Percentiles rank a stretch among this genome's conserved stretches.
These are phyloP conservation scores for Heliconius erato DNA, from an alignment of 2,888 invertebrate species.

Conservation along the genomic window DNA sequence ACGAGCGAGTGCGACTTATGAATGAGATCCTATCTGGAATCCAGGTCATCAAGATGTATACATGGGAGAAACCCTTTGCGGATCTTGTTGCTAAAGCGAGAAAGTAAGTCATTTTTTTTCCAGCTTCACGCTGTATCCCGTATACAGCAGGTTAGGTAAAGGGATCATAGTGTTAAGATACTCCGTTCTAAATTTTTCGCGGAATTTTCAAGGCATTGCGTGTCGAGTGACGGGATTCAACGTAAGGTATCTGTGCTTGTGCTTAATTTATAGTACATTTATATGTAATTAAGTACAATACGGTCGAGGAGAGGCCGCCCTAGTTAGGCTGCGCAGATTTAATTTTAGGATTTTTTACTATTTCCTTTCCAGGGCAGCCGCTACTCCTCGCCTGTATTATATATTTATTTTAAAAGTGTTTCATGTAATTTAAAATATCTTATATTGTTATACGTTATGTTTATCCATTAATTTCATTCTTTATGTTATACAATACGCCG, in stretches of 20 bases:
- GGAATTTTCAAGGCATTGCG: no score
- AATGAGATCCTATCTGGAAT: slow-evolving; percentile 94
- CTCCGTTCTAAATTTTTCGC: no score
- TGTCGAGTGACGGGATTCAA: no score
- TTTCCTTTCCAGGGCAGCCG: no score
- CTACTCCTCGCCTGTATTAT: not conserved
- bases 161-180: no score
- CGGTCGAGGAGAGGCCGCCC: no score
- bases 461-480: not conserved
- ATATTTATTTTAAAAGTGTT: not conserved
- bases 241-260: not conserved
- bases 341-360: no score
- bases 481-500: not conserved
- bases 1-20: slow-evolving; percentile 95
- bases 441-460: not conserved
- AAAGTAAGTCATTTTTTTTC: slow-evolving; percentile 83
- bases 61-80: slow-evolving; percentile 94
- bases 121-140: not conserved
- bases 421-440: not conserved
- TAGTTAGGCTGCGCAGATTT: no score
- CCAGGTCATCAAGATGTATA: slow-evolving; percentile 96
- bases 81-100: slow-evolving; percentile 89
- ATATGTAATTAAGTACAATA: not conserved
- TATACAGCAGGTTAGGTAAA: no score
- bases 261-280: not conserved